These are phyloP conservation scores for Belgica antarctica DNA, from an alignment of 2,888 invertebrate species.

Conservation along the genomic window DNA sequence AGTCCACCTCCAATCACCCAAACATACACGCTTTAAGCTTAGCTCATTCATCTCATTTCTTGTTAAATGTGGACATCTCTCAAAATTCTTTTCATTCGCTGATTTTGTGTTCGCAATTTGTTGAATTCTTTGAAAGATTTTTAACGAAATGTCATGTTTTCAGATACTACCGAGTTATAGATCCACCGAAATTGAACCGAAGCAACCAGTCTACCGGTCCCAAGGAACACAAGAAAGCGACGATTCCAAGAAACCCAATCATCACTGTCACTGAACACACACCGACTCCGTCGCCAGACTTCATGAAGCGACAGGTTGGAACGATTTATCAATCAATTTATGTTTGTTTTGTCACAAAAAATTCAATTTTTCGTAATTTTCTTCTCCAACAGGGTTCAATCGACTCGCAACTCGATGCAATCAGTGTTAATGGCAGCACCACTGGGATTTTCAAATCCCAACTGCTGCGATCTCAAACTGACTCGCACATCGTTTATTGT, in stretches of 20 bases:
- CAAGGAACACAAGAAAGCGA: slow-evolving; percentile 47
- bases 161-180: slow-evolving; percentile 56
- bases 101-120: not conserved
- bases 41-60: not conserved
- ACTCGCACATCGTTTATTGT: slow-evolving; percentile 86
- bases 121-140: not conserved
- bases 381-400: slow-evolving; percentile 66
- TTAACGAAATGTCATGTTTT: not conserved
- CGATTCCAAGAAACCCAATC: slow-evolving; percentile 79
- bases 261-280: slow-evolving; percentile 97
- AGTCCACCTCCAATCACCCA: slow-evolving; percentile 51
- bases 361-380: no score
- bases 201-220: slow-evolving; percentile 52
- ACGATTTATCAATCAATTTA: slow-evolving; percentile 9
- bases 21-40: no score
- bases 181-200: slow-evolving; percentile 52
- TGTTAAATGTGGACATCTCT: not conserved
- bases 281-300: slow-evolving; percentile 87
- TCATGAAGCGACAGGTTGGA: slow-evolving; percentile 71
- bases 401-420: slow-evolving; percentile 75
- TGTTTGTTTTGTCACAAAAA: no score
- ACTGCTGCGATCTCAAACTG: slow-evolving; percentile 82
- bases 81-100: not conserved
- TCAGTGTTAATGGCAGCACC: slow-evolving; percentile 52
- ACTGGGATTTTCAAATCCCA: slow-evolving; percentile 57